Evolutionary conservation across 2,888 invertebrate species (phyloP), one percentile per base, ranked within the genome.

Genomic region (Drosophila putrida): DNA sequence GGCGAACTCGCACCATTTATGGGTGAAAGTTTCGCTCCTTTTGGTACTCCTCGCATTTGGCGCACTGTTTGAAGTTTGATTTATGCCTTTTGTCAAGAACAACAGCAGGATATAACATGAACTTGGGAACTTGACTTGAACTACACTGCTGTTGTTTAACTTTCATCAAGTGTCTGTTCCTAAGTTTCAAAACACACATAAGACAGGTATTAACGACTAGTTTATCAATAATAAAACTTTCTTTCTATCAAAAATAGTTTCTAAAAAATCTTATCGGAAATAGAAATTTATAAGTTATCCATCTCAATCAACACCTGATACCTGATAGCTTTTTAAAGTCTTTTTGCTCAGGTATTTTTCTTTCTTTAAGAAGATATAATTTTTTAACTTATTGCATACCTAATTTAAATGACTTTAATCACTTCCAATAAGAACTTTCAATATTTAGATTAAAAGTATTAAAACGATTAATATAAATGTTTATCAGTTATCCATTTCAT

Each of bases 51-150:
- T 11, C 33, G 13, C 60, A 54, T 69, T 62, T 54, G 75, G 47
- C 86, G 81, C 86, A 46, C 46, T 75, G 67, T 85, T 82, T 82
- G 81, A 85, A 77, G 86, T 85, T 82, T 82, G 81, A 82, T 82
- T 85, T 82, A 85, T 82, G 77, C 31, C 38, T 28, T 36, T 28
- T 25, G 36, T 36, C 39, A 13, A 55, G 63, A 63, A 63, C 67
- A 60, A 13, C 79, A 78, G 72, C 75, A 75, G 70, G 73, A 75
- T 67, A 67, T 10, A 43, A 33, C 15, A 47, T 5, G 8, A 11
- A 33, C 43, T 15, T 15, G 10, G 11, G 6, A 31, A 15, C 25
- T 39, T 51, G 9, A 46, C 13, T 3, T 9, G 13, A 6, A 27
- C 11, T 11, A 44, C 27, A 27, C 20, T 62, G 81, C 75, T 75